These are phyloP conservation scores for Dasypus novemcinctus DNA, from an alignment of 2,113 vertebrate species.

Conservation along the genomic window DNA sequence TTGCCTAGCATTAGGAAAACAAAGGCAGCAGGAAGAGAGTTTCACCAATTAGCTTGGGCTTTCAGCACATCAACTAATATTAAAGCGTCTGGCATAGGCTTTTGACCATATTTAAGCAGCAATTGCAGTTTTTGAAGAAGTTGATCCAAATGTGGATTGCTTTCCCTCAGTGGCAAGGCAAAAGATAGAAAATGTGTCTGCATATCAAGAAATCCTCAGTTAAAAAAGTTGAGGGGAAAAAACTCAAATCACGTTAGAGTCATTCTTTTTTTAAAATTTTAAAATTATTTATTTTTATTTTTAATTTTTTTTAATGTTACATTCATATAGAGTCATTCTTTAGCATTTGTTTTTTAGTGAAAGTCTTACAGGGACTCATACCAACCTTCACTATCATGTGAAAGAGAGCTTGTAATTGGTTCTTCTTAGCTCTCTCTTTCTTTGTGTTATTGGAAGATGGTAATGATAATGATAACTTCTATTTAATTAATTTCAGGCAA, in stretches of 20 bases:
- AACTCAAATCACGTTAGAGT: background rate
- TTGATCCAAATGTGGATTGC: constrained; percentile 7
- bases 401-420: constrained; percentile 27
- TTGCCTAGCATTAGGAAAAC: constrained; percentile 27
- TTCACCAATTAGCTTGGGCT: background rate
- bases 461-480: background rate
- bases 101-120: constrained; percentile 11
- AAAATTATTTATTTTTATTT: no score
- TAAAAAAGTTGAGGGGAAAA: background rate
- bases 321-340: constrained; percentile 28
- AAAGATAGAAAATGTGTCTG: constrained; percentile 21
- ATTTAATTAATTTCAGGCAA: constrained; percentile 39
- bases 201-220: background rate
- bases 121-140: constrained; percentile 27
- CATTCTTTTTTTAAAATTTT: no score
- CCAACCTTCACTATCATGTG: background rate
- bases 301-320: no score
- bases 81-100: background rate
- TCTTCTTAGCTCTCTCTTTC: background rate
- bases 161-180: background rate
- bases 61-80: background rate
- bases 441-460: constrained; percentile 20
- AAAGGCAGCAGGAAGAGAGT: background rate
- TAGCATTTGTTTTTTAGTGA: constrained; percentile 30
- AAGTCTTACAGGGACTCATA: constrained; percentile 21